Evolutionary conservation across 1,140 invertebrate genomes (phyloP).

Genomic region (Neodiprion fabricii): DNA sequence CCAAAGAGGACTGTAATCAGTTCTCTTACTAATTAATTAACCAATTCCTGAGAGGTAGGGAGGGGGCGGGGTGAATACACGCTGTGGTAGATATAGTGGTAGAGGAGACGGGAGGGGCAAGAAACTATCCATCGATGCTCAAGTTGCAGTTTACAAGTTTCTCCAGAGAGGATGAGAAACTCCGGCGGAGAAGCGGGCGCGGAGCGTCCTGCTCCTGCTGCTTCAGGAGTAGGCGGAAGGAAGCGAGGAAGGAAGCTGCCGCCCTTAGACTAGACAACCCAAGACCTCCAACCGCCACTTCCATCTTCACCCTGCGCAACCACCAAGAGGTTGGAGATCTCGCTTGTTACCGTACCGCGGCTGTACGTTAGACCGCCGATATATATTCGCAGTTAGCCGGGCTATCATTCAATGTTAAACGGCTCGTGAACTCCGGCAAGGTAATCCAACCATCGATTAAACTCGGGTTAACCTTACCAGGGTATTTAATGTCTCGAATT

Average conservation of each 20-base stretch:
- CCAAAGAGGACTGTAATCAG: slow-evolving; percentile 30
- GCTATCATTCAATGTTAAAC: slow-evolving; percentile 3
- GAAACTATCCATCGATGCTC: neutral
- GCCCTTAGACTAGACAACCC: too few species aligned
- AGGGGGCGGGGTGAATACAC: neutral
- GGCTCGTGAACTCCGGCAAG: neutral
- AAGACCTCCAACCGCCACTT: too few species aligned
- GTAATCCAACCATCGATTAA: slow-evolving; percentile 4
- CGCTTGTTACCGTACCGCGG: slow-evolving; percentile 3
- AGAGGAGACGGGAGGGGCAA: too few species aligned
- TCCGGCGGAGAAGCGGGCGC: neutral
- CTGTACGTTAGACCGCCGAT: neutral
- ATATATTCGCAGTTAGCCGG: slow-evolving; percentile 5
- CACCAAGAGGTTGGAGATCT: slow-evolving; percentile 4
- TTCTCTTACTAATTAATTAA: slow-evolving; percentile 43
- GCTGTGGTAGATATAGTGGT: too few species aligned
- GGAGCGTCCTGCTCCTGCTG: too few species aligned
- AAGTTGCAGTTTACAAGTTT: slow-evolving; percentile 5
- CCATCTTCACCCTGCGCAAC: neutral
- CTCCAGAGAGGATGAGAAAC: neutral
- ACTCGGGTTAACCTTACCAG: neutral
- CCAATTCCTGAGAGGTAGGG: slow-evolving; percentile 16
- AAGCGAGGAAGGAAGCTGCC: too few species aligned
- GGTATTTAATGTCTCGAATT: neutral
- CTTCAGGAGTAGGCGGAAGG: too few species aligned